phyloP scores from a whole-genome alignment of 1,140 invertebrate species.

The Megathymus violae region DNA sequence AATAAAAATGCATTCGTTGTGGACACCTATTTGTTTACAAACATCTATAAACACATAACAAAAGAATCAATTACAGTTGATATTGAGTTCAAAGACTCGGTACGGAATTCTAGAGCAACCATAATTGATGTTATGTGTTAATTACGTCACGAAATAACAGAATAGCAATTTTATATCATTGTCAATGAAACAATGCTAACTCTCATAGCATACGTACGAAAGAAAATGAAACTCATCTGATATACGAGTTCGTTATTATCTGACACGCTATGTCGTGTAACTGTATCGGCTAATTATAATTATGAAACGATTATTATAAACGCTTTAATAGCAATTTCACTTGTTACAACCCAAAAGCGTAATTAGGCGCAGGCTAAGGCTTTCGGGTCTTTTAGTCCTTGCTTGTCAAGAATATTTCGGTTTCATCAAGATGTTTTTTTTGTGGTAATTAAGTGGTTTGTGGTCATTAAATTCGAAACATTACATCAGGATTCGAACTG shows the following conservation, averaged over 20 bases:
- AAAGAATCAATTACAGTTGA: background rate
- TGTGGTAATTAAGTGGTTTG: too few species aligned
- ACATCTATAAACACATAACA: too few species aligned
- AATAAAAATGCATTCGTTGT: too few species aligned
- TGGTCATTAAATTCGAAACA: slow-evolving; percentile 8
- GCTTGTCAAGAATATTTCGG: too few species aligned
- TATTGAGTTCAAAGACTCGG: background rate
- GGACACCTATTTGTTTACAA: too few species aligned
- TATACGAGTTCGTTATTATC: slow-evolving; percentile 30
- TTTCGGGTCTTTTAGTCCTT: too few species aligned
- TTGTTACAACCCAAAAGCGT: background rate
- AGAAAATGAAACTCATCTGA: slow-evolving; percentile 49
- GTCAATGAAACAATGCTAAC: slow-evolving; percentile 23
- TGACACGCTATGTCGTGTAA: slow-evolving; percentile 40
- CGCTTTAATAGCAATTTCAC: slow-evolving; percentile 23
- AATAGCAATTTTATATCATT: slow-evolving; percentile 46
- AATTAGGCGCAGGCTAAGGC: too few species aligned
- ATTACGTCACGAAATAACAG: slow-evolving; percentile 21
- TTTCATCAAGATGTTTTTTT: too few species aligned
- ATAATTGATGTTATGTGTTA: background rate
- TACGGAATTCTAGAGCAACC: slow-evolving; percentile 2
- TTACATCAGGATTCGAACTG: slow-evolving; percentile 2
- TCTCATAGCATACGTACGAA: slow-evolving; percentile 35
- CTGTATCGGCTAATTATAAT: slow-evolving; percentile 27
- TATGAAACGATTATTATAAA: slow-evolving; percentile 27